Base-by-base conservation (phyloP, 2,797 vertebrate genomes). In the Streptopelia turtur region DNA sequence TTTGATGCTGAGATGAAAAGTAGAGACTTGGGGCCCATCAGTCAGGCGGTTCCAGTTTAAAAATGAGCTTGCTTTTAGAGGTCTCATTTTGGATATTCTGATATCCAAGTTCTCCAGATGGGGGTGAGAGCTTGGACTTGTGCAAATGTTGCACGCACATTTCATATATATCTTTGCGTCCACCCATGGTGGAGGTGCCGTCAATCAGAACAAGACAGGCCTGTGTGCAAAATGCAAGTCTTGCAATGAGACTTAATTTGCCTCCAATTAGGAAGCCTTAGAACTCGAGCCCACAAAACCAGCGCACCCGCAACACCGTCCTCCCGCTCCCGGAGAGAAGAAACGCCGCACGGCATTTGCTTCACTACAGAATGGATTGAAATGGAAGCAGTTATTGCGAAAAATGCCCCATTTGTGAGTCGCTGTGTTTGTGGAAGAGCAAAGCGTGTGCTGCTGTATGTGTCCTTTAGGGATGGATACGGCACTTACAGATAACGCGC, bases 281-380 rank as follows among this genome's bases (percentile, higher is more conserved):
- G 23, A 39, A 13, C 31, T n/a, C 11, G 45, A 53, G 77, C 11
- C 47, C 23, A 7, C 17, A 30, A 23, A 56, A 17, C 15, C 25
- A 35, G 30, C 1, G 17, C 11, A 4, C 28, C 16, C 24, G n/a
- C n/a, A 17, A 21, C 31, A 5, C 57, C 61, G 2, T 6, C 37
- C 0, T 5, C 74, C 23, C 33, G 33, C 21, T 13, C 37, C 52
- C 3, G 4, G n/a, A 1, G 0, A 49, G 41, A 11, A 24, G 35
- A 27, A 60, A 9, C 2, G 1, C 66, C 14, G 1, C 1, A n/a
- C 3, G 49, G 10, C 13, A 45, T 5, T 53, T 33, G 30, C 31
- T 25, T 6, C 16, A 3, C 21, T 2, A 5, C 49, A 60, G 43
- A 7, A 63, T 4, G 0, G 1, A 5, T 14, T 27, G 52, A 11